A percentile compares a stretch with the other conserved stretches of the same genome.
Conservation (phyloP, 2,888 invertebrate species). For the Tachystola acroxantha region DNA sequence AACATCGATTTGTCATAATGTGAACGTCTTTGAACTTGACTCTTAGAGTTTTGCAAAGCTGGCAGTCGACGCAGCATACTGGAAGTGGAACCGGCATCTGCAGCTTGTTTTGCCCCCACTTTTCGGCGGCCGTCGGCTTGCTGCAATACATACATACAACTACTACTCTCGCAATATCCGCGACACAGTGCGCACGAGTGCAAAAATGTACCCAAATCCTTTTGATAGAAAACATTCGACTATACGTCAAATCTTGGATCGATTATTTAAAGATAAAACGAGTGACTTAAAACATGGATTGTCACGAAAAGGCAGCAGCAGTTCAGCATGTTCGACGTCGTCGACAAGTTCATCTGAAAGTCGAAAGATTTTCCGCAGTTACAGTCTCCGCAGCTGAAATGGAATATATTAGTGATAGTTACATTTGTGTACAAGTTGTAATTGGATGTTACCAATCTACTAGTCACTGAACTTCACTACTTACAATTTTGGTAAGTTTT, state of each 20-base stretch:
- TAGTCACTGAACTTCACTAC: slow-evolving; percentile 32
- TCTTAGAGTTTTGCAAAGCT: slow-evolving; percentile 33
- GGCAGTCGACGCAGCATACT: too few species aligned
- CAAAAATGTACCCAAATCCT: slow-evolving; percentile 82
- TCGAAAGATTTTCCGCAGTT: slow-evolving; percentile 22
- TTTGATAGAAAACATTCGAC: slow-evolving; percentile 84
- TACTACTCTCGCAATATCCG: slow-evolving; percentile 27
- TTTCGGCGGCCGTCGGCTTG: slow-evolving; percentile 4
- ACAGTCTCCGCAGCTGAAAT: slow-evolving; percentile 27
- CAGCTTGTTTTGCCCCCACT: slow-evolving; percentile 8
- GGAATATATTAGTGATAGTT: slow-evolving; percentile 18
- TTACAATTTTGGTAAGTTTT: slow-evolving; percentile 24
- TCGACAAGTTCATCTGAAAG: slow-evolving; percentile 16
- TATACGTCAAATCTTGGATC: slow-evolving; percentile 81
- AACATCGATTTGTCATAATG: neutral
- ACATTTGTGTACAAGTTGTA: slow-evolving; percentile 18
- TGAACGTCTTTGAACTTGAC: slow-evolving; percentile 41
- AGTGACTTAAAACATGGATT: slow-evolving; percentile 37
- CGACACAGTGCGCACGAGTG: slow-evolving; percentile 32
- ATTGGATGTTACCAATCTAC: slow-evolving; percentile 25
- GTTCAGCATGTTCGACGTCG: slow-evolving; percentile 38
- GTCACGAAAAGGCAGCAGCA: slow-evolving; percentile 44
- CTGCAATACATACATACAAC: slow-evolving; percentile 4
- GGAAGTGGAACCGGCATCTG: slow-evolving; percentile 8
- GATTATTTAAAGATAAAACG: slow-evolving; percentile 66